Conservation (phyloP, 2,113 vertebrate genomes). For the Hyla sarda region DNA sequence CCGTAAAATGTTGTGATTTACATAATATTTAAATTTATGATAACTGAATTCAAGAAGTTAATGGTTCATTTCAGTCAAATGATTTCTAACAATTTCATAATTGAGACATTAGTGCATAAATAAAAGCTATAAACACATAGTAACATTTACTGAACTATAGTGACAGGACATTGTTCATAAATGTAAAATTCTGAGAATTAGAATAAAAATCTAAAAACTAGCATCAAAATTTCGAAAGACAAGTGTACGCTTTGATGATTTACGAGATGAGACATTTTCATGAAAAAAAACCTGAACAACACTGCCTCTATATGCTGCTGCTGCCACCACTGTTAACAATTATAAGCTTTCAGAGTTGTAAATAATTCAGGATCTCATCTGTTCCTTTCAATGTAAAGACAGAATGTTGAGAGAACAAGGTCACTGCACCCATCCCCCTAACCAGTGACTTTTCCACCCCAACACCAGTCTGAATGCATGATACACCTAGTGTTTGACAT, state of each 20-base stretch:
- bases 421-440: constrained; percentile 74
- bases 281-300: constrained; percentile 67
- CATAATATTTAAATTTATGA: not conserved
- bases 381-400: constrained; percentile 72
- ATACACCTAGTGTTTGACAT: constrained; percentile 75
- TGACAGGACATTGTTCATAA: not conserved
- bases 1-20: not conserved
- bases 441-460: constrained; percentile 78
- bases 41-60: not conserved
- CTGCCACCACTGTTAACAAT: constrained; percentile 78
- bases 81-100: not conserved
- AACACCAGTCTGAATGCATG: constrained; percentile 71
- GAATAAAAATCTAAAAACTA: constrained; percentile 41
- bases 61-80: not conserved
- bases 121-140: not conserved
- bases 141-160: not conserved
- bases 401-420: constrained; percentile 77
- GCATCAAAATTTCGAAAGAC: constrained; percentile 67
- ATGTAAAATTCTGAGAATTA: not conserved
- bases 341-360: constrained; percentile 84
- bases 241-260: constrained; percentile 69
- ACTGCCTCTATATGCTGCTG: constrained; percentile 68
- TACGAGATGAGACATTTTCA: constrained; percentile 71
- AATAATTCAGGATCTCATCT: constrained; percentile 91
- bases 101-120: not conserved